These are phyloP conservation scores for Lophius americanus DNA, from an alignment of 2,797 vertebrate genomes.

Conservation along the genomic window DNA sequence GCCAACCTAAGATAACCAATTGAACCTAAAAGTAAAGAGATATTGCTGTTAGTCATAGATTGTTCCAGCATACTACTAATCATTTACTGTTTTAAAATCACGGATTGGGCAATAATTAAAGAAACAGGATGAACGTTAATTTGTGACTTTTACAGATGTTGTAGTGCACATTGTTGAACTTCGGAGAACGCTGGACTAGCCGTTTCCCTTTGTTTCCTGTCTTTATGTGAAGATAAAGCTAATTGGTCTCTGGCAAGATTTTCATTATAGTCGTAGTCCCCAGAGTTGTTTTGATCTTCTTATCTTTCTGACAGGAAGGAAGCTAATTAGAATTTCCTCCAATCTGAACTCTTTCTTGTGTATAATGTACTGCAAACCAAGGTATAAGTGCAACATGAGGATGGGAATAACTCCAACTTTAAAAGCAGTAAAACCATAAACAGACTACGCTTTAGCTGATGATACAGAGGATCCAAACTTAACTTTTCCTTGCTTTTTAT, in stretches of 20 bases:
- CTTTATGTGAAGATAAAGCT: neutral
- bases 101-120: neutral
- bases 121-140: neutral
- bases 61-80: no score
- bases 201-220: neutral
- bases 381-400: neutral
- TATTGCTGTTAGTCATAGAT: no score
- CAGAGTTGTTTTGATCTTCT: constrained; percentile 3
- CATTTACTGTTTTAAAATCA: no score
- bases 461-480: neutral
- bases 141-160: neutral
- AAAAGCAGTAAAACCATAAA: neutral
- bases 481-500: neutral
- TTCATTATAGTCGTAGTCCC: neutral
- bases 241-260: neutral
- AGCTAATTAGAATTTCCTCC: neutral
- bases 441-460: no score
- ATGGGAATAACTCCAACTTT: neutral
- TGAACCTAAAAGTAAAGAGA: no score
- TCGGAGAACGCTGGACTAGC: neutral
- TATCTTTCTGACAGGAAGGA: neutral
- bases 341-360: neutral
- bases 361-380: neutral
- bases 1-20: no score
- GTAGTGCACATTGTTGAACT: neutral